Percentiles rank a stretch among this genome's conserved stretches.
Conservation (phyloP, 2,113 vertebrate species). For the Mustelus asterias region DNA sequence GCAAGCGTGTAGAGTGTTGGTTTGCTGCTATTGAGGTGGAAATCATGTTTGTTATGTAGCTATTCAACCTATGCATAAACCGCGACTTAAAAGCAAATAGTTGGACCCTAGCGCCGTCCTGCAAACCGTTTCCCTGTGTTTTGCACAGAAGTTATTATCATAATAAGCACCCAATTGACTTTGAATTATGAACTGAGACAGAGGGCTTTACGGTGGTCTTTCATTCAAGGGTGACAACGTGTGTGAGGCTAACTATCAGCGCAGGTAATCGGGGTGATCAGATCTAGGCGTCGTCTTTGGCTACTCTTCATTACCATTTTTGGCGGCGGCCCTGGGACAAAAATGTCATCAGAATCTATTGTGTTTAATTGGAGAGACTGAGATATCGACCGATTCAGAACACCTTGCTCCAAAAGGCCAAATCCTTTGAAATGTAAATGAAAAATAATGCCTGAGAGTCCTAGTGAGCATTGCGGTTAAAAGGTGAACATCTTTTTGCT, state of each 20-base stretch:
- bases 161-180: constrained; percentile 67
- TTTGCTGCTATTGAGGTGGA: constrained; percentile 68
- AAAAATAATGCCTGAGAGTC: background rate
- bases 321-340: constrained; percentile 47
- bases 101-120: background rate
- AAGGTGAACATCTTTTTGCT: background rate
- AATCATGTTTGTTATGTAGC: constrained; percentile 57
- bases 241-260: constrained; percentile 24
- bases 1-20: constrained; percentile 58
- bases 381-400: constrained; percentile 49
- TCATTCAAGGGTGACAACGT: constrained; percentile 38
- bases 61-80: constrained; percentile 53
- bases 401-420: constrained; percentile 36
- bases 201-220: constrained; percentile 46
- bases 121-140: constrained; percentile 40
- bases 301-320: constrained; percentile 63
- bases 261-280: constrained; percentile 48
- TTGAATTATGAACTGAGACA: constrained; percentile 56
- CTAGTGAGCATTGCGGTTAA: background rate
- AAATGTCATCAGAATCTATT: constrained; percentile 46
- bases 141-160: constrained; percentile 63
- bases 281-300: constrained; percentile 59
- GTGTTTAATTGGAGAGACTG: constrained; percentile 58
- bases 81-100: constrained; percentile 47
- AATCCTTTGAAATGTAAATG: background rate